These are phyloP conservation scores for Rhodinocichla rosea DNA, from an alignment of 2,113 vertebrate species.

Conservation along the genomic window DNA sequence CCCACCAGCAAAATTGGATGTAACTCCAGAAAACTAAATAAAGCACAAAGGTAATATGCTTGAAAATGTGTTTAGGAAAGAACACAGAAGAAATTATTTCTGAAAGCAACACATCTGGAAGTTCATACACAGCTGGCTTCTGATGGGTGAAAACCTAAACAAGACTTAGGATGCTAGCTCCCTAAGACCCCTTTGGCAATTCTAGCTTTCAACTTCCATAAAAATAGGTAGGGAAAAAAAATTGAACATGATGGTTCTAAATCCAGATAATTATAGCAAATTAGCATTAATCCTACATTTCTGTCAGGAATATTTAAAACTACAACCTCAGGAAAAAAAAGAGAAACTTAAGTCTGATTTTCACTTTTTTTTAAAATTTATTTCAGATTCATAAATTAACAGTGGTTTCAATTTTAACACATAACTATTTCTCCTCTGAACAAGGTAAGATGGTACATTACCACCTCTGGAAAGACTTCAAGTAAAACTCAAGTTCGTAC, in stretches of 20 bases:
- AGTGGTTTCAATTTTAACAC: conserved; percentile 56
- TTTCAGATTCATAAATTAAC: conserved; percentile 74
- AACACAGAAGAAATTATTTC: not conserved
- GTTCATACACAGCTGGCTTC: not conserved
- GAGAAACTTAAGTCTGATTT: conserved; percentile 20
- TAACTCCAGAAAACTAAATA: not conserved
- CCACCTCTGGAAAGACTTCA: conserved; percentile 59
- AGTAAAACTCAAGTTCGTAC: conserved; percentile 52
- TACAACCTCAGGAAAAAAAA: not conserved
- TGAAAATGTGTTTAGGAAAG: not conserved
- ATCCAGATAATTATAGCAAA: not conserved
- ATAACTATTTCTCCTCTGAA: conserved; percentile 41
- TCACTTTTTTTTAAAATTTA: conserved; percentile 34
- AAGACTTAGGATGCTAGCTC: not conserved
- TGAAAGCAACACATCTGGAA: not conserved
- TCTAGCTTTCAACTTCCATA: not conserved
- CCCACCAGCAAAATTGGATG: not conserved
- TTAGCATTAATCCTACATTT: not conserved
- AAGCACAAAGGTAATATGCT: not conserved
- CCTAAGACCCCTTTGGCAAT: not conserved
- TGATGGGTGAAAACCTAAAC: not conserved
- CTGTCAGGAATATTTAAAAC: not conserved
- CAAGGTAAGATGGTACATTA: conserved; percentile 33
- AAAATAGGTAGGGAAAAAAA: not conserved
- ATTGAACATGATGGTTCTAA: not conserved